A percentile compares a stretch with the other conserved stretches of the same genome.
Conservation (phyloP, 2,113 vertebrate genomes). For the Smithornis capensis region DNA sequence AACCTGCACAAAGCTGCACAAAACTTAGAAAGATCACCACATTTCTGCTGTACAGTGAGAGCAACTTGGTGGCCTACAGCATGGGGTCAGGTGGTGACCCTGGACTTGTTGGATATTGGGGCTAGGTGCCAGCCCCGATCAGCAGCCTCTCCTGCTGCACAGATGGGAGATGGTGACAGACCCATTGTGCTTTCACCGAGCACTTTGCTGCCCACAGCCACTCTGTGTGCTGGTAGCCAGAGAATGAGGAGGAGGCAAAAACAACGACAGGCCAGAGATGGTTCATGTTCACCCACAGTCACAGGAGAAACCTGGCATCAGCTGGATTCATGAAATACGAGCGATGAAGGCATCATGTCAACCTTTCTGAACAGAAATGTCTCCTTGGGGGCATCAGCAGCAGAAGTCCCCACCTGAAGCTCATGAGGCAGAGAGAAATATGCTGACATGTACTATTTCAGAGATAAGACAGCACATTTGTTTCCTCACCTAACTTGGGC, state of each 20-base stretch:
- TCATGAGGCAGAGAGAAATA: neutral
- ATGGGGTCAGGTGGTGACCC: fast-evolving
- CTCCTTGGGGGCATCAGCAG: neutral
- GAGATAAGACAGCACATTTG: neutral
- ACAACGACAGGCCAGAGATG: neutral
- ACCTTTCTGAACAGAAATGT: neutral
- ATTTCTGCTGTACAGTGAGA: neutral
- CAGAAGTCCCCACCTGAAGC: neutral
- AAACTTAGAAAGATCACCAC: neutral
- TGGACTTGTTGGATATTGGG: neutral
- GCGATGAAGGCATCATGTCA: fast-evolving
- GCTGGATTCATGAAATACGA: fast-evolving
- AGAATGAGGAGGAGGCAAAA: neutral
- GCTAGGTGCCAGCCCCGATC: fast-evolving
- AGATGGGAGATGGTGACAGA: neutral
- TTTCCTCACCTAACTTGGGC: neutral
- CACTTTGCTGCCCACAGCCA: neutral
- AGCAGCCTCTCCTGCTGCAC: neutral
- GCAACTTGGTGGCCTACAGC: fast-evolving
- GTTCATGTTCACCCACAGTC: neutral
- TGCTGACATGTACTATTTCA: neutral
- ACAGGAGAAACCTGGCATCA: neutral
- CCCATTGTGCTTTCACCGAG: fast-evolving
- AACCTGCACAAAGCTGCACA: neutral
- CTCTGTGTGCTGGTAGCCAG: fast-evolving